Evolutionary conservation across 1,140 invertebrate species (phyloP).

Genomic region (Calliphora vicina): DNA sequence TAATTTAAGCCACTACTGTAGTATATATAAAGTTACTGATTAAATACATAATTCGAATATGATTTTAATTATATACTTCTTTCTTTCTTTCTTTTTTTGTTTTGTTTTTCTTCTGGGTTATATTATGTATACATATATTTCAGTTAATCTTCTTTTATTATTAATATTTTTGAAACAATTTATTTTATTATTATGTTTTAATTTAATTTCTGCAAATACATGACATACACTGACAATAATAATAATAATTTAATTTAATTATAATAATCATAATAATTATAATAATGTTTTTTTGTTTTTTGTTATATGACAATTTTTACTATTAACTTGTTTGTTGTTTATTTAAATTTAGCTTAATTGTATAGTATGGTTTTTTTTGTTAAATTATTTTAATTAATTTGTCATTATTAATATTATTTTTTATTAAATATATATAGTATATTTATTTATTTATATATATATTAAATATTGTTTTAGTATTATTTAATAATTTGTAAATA

Average conservation of each 20-base stretch:
- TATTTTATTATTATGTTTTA: slow-evolving; percentile 25
- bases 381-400: neutral
- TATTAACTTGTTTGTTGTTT: neutral
- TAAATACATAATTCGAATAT: neutral
- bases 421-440: slow-evolving; percentile 19
- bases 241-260: slow-evolving; percentile 17
- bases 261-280: neutral
- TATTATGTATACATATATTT: neutral
- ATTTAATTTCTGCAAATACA: neutral
- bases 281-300: slow-evolving; percentile 15
- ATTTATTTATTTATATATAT: no score
- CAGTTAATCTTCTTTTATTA: neutral
- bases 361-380: neutral
- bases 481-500: slow-evolving; percentile 36
- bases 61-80: neutral
- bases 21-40: neutral
- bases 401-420: no score
- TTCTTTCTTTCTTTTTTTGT: neutral
- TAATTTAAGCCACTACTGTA: neutral
- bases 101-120: neutral
- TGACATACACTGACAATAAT: slow-evolving; percentile 5
- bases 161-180: neutral
- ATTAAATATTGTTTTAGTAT: slow-evolving; percentile 4
- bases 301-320: slow-evolving; percentile 13
- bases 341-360: neutral